phyloP scores from a whole-genome alignment of 2,113 vertebrate species.

The Melozone crissalis region DNA sequence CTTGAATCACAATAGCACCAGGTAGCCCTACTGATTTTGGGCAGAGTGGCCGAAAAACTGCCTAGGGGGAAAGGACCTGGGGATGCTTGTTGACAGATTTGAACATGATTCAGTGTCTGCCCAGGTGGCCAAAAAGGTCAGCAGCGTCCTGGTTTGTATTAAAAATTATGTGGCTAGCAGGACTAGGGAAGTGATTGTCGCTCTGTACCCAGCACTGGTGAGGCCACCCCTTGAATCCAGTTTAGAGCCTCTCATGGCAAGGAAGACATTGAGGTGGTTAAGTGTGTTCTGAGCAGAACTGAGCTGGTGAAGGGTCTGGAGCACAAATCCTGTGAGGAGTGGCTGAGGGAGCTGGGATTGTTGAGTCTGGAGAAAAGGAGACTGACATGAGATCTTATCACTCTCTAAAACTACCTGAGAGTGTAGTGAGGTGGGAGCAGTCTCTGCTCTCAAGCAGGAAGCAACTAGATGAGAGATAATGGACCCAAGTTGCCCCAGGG shows the following conservation, averaged over 20 bases:
- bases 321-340: neutral
- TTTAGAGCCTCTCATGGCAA: neutral
- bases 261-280: neutral
- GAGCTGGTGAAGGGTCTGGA: neutral
- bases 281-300: neutral
- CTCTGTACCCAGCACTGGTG: neutral
- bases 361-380: neutral
- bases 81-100: accelerated
- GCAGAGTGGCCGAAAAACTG: neutral
- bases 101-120: neutral
- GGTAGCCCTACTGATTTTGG: accelerated
- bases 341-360: neutral
- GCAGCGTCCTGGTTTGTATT: neutral
- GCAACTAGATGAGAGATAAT: neutral
- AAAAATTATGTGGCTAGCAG: neutral
- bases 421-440: neutral
- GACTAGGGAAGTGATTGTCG: accelerated
- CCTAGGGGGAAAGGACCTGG: accelerated
- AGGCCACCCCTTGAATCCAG: neutral
- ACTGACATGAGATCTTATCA: neutral
- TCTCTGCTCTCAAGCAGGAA: neutral
- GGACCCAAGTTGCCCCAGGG: neutral
- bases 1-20: neutral
- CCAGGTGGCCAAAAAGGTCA: neutral
- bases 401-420: neutral